Percentiles rank a stretch among this genome's conserved stretches.
Conservation (phyloP, 2,888 invertebrate genomes). For the Dendrolimus pini region DNA sequence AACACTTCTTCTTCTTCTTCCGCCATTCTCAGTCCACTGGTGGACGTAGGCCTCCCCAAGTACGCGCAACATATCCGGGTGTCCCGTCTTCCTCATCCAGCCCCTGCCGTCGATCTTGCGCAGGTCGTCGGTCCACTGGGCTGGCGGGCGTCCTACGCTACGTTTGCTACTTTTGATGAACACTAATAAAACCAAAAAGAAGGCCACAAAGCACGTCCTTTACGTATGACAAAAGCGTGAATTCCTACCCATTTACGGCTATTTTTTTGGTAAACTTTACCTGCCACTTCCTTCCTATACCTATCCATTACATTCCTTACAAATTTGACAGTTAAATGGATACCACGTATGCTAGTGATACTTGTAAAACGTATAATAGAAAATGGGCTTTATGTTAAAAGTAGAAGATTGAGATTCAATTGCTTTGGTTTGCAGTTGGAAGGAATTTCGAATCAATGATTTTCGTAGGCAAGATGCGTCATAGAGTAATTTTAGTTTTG, state of each 20-base stretch:
- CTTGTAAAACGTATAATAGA: conserved; percentile 27
- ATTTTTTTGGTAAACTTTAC: conserved; percentile 48
- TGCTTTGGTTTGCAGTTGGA: not conserved
- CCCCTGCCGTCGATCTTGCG: too few relatives aligned
- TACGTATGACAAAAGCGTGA: not conserved
- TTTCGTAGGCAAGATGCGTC: too few relatives aligned
- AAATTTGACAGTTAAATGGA: conserved; percentile 59
- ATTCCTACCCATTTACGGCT: conserved; percentile 18
- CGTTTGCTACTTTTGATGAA: not conserved
- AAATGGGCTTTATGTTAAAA: conserved; percentile 8
- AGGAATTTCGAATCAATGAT: too few relatives aligned
- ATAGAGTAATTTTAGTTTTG: too few relatives aligned
- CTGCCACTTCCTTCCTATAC: conserved; percentile 73
- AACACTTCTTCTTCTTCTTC: not conserved
- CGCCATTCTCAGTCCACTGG: too few relatives aligned
- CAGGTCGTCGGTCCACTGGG: too few relatives aligned
- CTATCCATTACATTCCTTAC: conserved; percentile 68
- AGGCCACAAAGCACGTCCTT: not conserved
- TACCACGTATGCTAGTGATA: conserved; percentile 34
- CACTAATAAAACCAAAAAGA: not conserved
- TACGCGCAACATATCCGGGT: too few relatives aligned
- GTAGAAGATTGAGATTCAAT: not conserved
- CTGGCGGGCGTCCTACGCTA: too few relatives aligned
- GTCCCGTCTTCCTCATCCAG: too few relatives aligned
- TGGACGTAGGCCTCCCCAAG: too few relatives aligned